Base-by-base conservation (phyloP, 2,888 invertebrate species). In the Microplitis deprimator region DNA sequence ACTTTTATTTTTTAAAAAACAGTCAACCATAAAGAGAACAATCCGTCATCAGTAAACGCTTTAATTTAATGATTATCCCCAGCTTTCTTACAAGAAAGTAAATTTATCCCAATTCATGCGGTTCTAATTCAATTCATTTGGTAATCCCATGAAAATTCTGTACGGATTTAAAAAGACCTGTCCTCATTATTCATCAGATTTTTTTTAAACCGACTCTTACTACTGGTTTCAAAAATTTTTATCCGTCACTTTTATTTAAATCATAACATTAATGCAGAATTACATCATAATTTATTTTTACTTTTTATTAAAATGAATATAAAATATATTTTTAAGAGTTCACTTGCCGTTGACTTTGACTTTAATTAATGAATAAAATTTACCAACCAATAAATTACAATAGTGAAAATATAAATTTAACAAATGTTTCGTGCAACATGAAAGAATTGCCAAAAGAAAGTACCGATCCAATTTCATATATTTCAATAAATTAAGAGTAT, bases 401-500 rank as follows among this genome's bases (percentile, higher is more conserved):
- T 41, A 68, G 13, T 65, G 73, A 65, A 41, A 67, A 73, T 8
- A 59, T 59, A 67, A 73, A 64, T 64, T 64, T 8, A 8, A 50
- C 10, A 64, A 74, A n/a, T n/a, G 60, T 10, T 59, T 82, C 79
- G 77, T 77, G 73, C 75, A 70, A 75, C 80, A 77, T 69, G 64
- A 79, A 79, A 80, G 77, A 77, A 73, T 68, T 68, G 69, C 68
- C 67, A 39, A 80, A 81, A 79, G 81, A 83, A 82, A 82, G 82
- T 76, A 76, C 67, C 79, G 83, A 83, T 81, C 83, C 81, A 80
- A 77, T 82, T 85, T 84, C 84, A 82, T 84, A 83, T 77, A 85
- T 85, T 84, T 83, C 81, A 84, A 84, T 84, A 83, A 82, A 84
- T 85, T 83, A 83, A 82, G 77, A 75, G 73, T 80, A 83, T 82